Conservation (phyloP, 2,113 vertebrate species). For the Zapus hudsonius region DNA sequence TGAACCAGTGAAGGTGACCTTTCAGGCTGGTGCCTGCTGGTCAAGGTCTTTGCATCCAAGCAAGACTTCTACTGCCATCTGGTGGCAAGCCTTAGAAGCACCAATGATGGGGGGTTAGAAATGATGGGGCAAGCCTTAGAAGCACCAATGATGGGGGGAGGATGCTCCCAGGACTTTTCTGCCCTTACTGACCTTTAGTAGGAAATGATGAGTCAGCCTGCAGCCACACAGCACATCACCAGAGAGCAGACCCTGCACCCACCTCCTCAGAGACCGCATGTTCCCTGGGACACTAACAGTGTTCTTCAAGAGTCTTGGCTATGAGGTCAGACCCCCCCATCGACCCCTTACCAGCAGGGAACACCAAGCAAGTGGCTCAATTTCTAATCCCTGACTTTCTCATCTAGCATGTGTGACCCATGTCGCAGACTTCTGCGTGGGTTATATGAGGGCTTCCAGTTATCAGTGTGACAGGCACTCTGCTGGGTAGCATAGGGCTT, state of each 20-base stretch:
- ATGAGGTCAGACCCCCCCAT: neutral
- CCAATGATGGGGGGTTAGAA: rapidly evolving
- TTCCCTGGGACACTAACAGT: neutral
- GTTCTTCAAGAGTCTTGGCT: neutral
- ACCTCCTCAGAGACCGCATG: neutral
- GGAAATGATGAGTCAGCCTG: neutral
- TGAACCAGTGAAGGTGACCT: conserved; percentile 66
- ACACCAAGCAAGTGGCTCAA: neutral
- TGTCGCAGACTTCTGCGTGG: neutral
- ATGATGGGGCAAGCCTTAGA: no score
- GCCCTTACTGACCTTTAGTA: no score
- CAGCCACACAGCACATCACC: neutral
- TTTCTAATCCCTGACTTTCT: neutral
- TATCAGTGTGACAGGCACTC: neutral
- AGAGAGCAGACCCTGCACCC: neutral
- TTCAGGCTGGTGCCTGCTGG: no score
- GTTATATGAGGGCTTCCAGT: no score
- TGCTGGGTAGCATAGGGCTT: neutral
- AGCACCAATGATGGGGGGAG: rapidly evolving
- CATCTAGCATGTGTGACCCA: neutral
- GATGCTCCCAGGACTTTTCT: neutral
- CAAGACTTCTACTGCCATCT: conserved; percentile 63
- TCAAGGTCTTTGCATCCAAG: neutral
- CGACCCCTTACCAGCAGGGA: no score
- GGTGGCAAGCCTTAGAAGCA: neutral